Base-by-base conservation (phyloP, 2,797 vertebrate species). In the Enteromius viviparus region DNA sequence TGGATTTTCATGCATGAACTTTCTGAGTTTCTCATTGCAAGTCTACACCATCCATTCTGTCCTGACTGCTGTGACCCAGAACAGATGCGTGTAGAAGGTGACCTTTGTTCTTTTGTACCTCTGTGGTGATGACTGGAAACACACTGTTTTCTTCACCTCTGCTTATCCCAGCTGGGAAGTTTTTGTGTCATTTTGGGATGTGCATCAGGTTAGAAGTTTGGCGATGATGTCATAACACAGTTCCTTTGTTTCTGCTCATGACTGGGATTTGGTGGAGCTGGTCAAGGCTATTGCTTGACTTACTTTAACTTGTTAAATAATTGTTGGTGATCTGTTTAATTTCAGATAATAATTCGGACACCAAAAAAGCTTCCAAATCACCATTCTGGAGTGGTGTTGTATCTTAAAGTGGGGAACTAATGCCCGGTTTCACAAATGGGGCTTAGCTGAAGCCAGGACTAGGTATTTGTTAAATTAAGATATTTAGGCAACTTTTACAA, bases 1-100 rank as follows among this genome's bases (percentile, higher is more conserved):
- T 53, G 26, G 10, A 6, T 74, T 74, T 71, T 49, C 23, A 26
- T 1, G 0, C 71, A 40, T 58, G 51, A 58, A 55, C 51, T 29
- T 58, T 58, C 7, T 26, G 49, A 76, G 12, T 76, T 76, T 42
- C 53, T 76, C 34, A 76, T 26, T 60, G 14, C 51, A 42, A 17
- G 19, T 55, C 11, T 14, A n/a, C 11, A 21, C 34, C 23, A 60
- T 42, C n/a, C 1, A 11, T 76, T 15, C 8, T 75, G 23, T 51
- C 55, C 53, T 65, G 2, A 21, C 19, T 12, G 15, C 6, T 7
- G 3, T 81, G 53, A 74, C 23, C 80, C 19, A 49, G 42, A 37
- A 64, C 70, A 75, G 42, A 81, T 34, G 19, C 10, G 4, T 81
- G 53, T 34, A 32, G 42, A 9, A 34, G 34, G 12, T 75, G 21